phyloP scores from a whole-genome alignment of 2,113 vertebrate species.

The Genyomyrus donnyi region DNA sequence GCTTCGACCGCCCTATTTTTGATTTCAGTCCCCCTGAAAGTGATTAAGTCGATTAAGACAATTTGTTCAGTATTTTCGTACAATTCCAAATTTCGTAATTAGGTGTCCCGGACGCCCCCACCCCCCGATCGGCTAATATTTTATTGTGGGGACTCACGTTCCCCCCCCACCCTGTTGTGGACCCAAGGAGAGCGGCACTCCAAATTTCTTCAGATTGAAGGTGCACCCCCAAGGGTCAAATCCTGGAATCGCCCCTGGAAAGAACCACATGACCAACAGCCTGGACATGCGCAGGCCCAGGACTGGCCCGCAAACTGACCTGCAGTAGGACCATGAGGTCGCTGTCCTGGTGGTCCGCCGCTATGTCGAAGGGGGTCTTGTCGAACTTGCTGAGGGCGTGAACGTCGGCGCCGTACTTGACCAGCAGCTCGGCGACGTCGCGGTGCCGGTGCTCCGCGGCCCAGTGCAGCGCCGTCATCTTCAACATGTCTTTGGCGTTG shows the following conservation, averaged over 20 bases:
- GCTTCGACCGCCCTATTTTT: not conserved
- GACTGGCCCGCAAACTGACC: constrained; percentile 48
- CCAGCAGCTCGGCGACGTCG: constrained; percentile 68
- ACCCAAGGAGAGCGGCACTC: not conserved
- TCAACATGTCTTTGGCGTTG: constrained; percentile 91
- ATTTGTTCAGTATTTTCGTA: not conserved
- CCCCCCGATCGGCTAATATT: not conserved
- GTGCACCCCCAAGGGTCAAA: not conserved
- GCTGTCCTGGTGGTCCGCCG: constrained; percentile 73
- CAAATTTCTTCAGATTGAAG: not conserved
- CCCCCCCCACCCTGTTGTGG: not conserved
- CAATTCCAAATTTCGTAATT: not conserved
- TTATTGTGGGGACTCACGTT: not conserved
- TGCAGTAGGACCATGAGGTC: constrained; percentile 78
- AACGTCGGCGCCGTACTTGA: constrained; percentile 77
- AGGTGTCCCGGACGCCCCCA: not conserved
- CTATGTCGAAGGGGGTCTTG: constrained; percentile 84
- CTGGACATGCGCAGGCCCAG: not conserved
- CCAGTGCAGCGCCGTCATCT: constrained; percentile 94
- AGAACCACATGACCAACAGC: not conserved
- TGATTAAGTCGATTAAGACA: too few species aligned
- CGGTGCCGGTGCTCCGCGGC: constrained; percentile 77
- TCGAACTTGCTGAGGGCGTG: constrained; percentile 83
- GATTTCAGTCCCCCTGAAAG: not conserved
- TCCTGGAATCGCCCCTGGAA: not conserved